phyloP scores from a whole-genome alignment of 1,140 invertebrate genomes.

The Drosophila pallidifrons region DNA sequence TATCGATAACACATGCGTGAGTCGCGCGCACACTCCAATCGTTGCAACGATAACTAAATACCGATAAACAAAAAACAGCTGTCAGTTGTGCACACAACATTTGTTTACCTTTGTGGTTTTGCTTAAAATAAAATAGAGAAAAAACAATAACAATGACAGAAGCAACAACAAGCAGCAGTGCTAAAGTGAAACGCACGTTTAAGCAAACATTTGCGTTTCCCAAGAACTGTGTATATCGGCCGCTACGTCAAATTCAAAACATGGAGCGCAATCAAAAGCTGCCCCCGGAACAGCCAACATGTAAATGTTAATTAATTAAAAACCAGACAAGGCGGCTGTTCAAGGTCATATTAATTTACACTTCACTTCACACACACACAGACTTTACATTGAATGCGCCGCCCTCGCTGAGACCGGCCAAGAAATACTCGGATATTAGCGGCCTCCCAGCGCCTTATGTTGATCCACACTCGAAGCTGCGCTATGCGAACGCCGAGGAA shows the following conservation, averaged over 20 bases:
- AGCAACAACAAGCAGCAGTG: not conserved
- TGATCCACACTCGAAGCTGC: slow-evolving; percentile 95
- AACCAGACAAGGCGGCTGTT: not conserved
- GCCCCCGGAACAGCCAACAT: slow-evolving; percentile 51
- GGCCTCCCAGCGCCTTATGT: slow-evolving; percentile 94
- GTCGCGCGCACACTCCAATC: too few species aligned
- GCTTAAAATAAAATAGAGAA: too few species aligned
- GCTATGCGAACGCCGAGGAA: slow-evolving; percentile 93
- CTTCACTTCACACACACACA: slow-evolving; percentile 64
- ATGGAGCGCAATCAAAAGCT: slow-evolving; percentile 62
- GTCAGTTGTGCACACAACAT: not conserved
- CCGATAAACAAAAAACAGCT: slow-evolving; percentile 3
- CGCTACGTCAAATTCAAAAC: slow-evolving; percentile 67
- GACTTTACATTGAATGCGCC: slow-evolving; percentile 95
- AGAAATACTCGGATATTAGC: slow-evolving; percentile 97
- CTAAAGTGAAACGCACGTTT: slow-evolving; percentile 55
- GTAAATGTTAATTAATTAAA: slow-evolving; percentile 20
- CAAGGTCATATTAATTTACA: not conserved
- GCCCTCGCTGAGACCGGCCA: slow-evolving; percentile 94
- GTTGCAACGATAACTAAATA: not conserved
- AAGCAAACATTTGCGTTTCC: slow-evolving; percentile 60
- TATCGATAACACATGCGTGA: slow-evolving; percentile 8
- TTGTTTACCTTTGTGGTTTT: not conserved
- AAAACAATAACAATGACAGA: slow-evolving; percentile 48
- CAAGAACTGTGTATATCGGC: slow-evolving; percentile 66